A percentile compares a stretch with the other conserved stretches of the same genome.
phyloP scores from a whole-genome alignment of 2,888 invertebrate genomes.

The Eupithecia insigniata region DNA sequence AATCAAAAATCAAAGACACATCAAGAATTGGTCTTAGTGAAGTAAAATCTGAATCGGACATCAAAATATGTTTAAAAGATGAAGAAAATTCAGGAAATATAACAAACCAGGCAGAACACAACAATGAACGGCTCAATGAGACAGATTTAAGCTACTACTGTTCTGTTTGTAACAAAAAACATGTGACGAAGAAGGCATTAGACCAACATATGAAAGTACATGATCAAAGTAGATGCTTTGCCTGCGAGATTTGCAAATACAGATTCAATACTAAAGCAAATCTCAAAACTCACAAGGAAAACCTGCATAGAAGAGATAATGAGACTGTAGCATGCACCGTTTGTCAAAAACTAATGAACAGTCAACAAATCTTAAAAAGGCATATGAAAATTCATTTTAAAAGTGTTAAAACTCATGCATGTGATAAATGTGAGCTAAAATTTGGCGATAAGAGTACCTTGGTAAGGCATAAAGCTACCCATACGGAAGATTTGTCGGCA shows the following conservation, averaged over 20 bases:
- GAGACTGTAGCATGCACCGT: slow-evolving; percentile 24
- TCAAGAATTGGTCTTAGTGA: slow-evolving; percentile 5
- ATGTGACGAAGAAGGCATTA: slow-evolving; percentile 31
- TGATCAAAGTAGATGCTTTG: slow-evolving; percentile 22
- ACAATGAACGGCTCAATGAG: not conserved
- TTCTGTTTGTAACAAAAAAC: slow-evolving; percentile 25
- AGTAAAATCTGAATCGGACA: slow-evolving; percentile 20
- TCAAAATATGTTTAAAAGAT: slow-evolving; percentile 3
- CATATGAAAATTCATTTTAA: slow-evolving; percentile 33
- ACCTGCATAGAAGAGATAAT: slow-evolving; percentile 27
- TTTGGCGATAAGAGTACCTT: slow-evolving; percentile 26
- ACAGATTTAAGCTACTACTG: slow-evolving; percentile 19
- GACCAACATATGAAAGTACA: slow-evolving; percentile 32
- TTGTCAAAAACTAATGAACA: slow-evolving; percentile 32
- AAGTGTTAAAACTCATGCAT: slow-evolving; percentile 22
- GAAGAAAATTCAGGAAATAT: slow-evolving; percentile 7
- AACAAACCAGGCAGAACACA: not conserved
- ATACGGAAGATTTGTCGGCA: slow-evolving; percentile 12
- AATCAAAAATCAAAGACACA: not conserved
- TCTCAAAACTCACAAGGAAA: slow-evolving; percentile 31
- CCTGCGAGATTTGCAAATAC: slow-evolving; percentile 31
- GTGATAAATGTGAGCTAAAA: slow-evolving; percentile 26
- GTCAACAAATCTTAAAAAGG: slow-evolving; percentile 31
- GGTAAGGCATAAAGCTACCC: slow-evolving; percentile 20
- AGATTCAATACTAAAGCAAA: slow-evolving; percentile 32